Evolutionary conservation across 2,888 invertebrate species (phyloP), one percentile per base, ranked within the genome.

Genomic region (Caenorhabditis sp.): DNA sequence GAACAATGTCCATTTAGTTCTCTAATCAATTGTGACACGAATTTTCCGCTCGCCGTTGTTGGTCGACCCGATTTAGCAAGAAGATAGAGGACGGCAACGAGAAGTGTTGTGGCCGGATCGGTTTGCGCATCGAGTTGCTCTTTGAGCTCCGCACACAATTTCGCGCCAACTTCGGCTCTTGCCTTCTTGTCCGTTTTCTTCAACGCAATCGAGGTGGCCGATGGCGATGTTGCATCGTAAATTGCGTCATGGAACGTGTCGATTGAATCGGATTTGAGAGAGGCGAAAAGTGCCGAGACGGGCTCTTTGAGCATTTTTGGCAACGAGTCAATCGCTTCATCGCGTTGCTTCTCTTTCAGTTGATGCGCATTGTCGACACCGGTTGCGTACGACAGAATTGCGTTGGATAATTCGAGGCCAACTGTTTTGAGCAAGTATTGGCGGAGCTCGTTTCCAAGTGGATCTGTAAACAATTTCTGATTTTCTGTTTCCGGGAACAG

Each of bases 1-100:
- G 60, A 19, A 19, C 66, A 67, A 17, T 27, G 17, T 50, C 62
- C 72, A 37, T 62, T 67, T 24, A 72, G 67, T 50, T 72, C 67
- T n/a, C 69, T 58, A 53, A 83, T 63, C 21, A 84, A 64, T 37
- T 92, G 90, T 0, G 94, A 92, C 14, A 97, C 94, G 89, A 95
- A 95, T 88, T 94, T 92, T 0, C 97, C 97, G 27, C 96, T 95
- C 17, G 95, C 95, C 0, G 71, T 69, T 51, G 66, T 72, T 8
- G 80, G 77, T 24, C 62, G 58, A n/a, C 70, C 76, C 14, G 55
- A 53, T 37, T 70, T 61, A 17, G 78, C 76, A 0, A 74, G 31
- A 21, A 78, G 51, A 57, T 71, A 65, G 8, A 80, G 71, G 10
- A 80, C 72, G 17, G 58, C 31, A 1, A 77, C 59, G 1, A 80